These are phyloP conservation scores for Calcarius lapponicus DNA, from an alignment of 2,797 vertebrate species.

Conservation along the genomic window DNA sequence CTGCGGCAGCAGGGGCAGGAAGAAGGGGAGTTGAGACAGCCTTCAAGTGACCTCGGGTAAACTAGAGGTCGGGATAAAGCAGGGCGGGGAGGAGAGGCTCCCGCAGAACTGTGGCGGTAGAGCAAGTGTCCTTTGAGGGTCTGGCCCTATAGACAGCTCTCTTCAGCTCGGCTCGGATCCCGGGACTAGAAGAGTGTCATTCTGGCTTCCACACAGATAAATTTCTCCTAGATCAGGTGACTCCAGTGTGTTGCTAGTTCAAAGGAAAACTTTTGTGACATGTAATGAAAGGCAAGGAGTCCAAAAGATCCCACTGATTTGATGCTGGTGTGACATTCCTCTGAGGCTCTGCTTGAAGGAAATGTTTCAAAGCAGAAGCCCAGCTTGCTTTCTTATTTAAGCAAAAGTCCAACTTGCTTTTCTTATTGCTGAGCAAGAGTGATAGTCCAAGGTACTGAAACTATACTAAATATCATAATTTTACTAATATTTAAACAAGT, in stretches of 20 bases:
- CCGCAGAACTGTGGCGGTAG: no score
- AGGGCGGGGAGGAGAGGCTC: background rate
- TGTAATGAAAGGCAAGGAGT: background rate
- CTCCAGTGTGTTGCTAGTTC: background rate
- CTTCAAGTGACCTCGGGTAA: background rate
- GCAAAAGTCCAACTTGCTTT: background rate
- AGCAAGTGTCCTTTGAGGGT: background rate
- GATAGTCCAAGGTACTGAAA: background rate
- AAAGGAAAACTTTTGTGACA: background rate
- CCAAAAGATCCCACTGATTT: background rate
- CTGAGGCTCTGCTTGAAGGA: background rate
- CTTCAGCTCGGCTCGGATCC: background rate
- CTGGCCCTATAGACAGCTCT: rapidly evolving
- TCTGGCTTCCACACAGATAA: background rate
- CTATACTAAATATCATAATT: background rate
- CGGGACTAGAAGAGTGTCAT: background rate
- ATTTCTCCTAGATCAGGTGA: background rate
- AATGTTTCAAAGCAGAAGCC: background rate
- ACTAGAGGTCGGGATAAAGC: background rate
- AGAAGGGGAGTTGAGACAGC: background rate
- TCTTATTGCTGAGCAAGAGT: background rate
- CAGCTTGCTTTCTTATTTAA: background rate
- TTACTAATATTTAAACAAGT: background rate
- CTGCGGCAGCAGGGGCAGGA: no score
- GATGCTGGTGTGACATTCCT: background rate